Percentiles rank a stretch among this genome's conserved stretches.
phyloP scores from a whole-genome alignment of 1,140 invertebrate species.

The Nasonia giraulti region DNA sequence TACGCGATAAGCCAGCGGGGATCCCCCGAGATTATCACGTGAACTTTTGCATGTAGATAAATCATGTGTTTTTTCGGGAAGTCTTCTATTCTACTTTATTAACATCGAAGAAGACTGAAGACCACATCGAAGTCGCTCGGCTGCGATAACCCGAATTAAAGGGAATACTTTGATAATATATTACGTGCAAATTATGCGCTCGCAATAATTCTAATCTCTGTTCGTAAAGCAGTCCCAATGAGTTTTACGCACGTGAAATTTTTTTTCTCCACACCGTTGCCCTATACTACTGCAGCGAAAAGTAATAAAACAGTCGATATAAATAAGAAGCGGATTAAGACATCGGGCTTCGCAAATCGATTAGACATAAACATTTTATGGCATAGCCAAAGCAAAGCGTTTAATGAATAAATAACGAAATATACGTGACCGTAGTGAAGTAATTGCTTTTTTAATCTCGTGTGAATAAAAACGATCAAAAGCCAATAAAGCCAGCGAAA shows the following conservation, averaged over 20 bases:
- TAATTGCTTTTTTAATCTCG: slow-evolving; percentile 34
- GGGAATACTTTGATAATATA: background rate
- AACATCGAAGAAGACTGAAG: background rate
- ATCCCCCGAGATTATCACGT: no score
- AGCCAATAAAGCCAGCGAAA: slow-evolving; percentile 2
- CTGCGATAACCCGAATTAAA: background rate
- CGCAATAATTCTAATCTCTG: background rate
- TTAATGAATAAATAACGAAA: slow-evolving; percentile 39
- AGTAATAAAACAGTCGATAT: slow-evolving; percentile 29
- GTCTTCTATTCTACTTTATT: no score
- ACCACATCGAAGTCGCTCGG: background rate
- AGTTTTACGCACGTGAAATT: no score
- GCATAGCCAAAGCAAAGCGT: slow-evolving; percentile 25
- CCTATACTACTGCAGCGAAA: background rate
- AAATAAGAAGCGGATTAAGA: slow-evolving; percentile 22
- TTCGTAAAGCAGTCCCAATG: no score
- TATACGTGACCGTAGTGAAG: slow-evolving; percentile 22
- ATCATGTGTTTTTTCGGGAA: no score
- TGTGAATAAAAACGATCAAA: slow-evolving; percentile 35
- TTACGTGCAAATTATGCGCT: background rate
- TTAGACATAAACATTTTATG: slow-evolving; percentile 35
- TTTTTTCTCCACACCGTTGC: no score
- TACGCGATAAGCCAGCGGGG: no score
- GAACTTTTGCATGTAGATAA: no score
- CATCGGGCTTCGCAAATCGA: slow-evolving; percentile 23